These are phyloP conservation scores for Pyrrhura leucotis DNA, from an alignment of 2,797 vertebrate genomes.

Conservation along the genomic window DNA sequence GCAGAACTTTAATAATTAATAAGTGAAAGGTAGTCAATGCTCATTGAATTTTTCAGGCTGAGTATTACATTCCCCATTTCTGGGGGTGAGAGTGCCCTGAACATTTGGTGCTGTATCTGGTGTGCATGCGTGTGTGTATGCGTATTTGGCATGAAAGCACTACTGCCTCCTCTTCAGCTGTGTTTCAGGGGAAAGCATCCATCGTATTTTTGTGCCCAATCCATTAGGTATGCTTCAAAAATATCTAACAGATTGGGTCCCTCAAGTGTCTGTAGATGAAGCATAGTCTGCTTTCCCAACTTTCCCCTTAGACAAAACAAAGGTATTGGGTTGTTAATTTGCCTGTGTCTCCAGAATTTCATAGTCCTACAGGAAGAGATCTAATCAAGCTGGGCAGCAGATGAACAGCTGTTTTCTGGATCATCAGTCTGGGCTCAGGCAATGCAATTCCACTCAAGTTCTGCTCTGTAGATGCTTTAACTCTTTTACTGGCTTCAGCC, in stretches of 20 bases:
- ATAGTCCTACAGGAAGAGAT: background rate
- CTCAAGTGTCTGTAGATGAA: background rate
- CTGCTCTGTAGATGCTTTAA: background rate
- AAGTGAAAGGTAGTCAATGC: background rate
- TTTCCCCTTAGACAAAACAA: background rate
- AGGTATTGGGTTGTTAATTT: background rate
- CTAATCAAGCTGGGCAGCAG: background rate
- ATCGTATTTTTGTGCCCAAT: background rate
- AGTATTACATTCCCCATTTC: background rate
- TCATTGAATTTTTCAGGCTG: background rate
- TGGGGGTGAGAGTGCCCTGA: background rate
- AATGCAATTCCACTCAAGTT: background rate
- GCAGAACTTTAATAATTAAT: background rate
- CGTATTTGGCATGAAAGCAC: background rate
- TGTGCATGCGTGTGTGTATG: background rate
- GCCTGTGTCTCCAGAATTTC: background rate
- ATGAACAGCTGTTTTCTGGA: background rate
- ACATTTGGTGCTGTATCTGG: background rate
- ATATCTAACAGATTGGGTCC: background rate
- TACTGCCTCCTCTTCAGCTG: background rate
- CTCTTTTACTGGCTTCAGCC: background rate
- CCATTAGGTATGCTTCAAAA: background rate
- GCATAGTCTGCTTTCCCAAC: background rate
- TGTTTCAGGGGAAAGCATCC: conserved; percentile 3
- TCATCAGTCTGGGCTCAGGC: background rate